Evolutionary conservation across 30 jellyfish, hydroid and myxozoan genomes (phyloP).

Genomic region (Rhopilema esculentum): DNA sequence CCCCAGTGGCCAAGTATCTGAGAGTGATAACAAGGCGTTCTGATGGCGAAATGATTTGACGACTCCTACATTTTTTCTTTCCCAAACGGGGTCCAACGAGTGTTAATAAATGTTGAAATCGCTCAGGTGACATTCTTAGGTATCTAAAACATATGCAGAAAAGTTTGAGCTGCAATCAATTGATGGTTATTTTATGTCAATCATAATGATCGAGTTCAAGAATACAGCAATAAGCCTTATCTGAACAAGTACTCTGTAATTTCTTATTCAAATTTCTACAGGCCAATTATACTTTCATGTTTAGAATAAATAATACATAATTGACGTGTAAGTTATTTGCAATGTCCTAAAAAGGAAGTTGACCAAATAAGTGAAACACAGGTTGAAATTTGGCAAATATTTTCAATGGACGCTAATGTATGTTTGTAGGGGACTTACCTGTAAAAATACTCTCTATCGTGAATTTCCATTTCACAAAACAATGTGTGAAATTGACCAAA

Average conservation of each 20-base stretch:
- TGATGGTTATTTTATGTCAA: not conserved
- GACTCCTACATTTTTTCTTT: conserved; percentile 46
- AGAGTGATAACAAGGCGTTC: conserved; percentile 63
- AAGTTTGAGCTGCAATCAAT: not conserved
- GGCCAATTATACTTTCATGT: no score
- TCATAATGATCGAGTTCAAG: no score
- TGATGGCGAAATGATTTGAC: conserved; percentile 30
- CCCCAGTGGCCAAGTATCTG: conserved; percentile 69
- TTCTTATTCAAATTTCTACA: not conserved
- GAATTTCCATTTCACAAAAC: not conserved
- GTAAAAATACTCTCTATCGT: conserved; percentile 7
- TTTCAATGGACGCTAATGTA: no score
- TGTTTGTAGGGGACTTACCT: not conserved
- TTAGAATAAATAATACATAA: no score
- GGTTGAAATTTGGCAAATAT: no score
- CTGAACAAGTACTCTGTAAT: not conserved
- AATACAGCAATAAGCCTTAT: not conserved
- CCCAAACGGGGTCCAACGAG: conserved; percentile 48
- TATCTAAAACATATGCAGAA: not conserved
- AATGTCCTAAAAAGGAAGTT: no score
- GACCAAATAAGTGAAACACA: no score
- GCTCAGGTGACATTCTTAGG: conserved; percentile 67
- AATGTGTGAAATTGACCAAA: conserved; percentile 6
- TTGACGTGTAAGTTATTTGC: no score
- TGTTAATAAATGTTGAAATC: conserved; percentile 52